These are phyloP conservation scores for Saccostrea cuccullata DNA, from an alignment of 1,140 invertebrate genomes.

Conservation along the genomic window DNA sequence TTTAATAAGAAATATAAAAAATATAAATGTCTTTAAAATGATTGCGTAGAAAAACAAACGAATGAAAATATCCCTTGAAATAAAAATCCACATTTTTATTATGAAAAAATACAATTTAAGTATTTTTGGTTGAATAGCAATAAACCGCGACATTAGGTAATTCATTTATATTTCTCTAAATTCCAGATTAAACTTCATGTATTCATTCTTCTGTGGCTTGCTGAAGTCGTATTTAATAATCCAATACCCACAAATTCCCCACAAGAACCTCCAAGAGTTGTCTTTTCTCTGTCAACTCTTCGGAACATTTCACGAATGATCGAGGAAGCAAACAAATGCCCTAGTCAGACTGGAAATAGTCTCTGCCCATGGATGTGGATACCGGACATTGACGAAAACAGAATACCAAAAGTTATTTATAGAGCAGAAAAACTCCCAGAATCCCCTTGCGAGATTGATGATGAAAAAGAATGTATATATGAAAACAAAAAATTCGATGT, in stretches of 20 bases:
- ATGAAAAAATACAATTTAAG: no score
- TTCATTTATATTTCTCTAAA: background rate
- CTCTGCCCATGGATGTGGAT: background rate
- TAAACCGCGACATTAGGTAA: no score
- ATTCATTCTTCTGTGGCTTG: background rate
- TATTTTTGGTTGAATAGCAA: no score
- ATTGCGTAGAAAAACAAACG: no score
- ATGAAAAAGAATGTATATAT: background rate
- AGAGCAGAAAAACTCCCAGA: background rate
- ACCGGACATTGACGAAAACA: background rate
- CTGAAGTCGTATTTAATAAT: background rate
- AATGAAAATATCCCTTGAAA: no score
- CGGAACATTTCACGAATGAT: background rate
- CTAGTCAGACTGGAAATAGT: background rate
- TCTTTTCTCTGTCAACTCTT: background rate
- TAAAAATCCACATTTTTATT: no score
- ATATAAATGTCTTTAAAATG: no score
- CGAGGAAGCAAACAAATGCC: background rate
- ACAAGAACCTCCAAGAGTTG: background rate
- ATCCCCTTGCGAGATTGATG: background rate
- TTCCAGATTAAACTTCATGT: background rate
- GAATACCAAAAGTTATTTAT: conserved; percentile 6
- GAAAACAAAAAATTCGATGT: conserved; percentile 1
- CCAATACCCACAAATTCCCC: background rate
- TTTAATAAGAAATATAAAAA: no score